phyloP scores from a whole-genome alignment of 1,140 invertebrate species.

The Glomeris maerens region DNA sequence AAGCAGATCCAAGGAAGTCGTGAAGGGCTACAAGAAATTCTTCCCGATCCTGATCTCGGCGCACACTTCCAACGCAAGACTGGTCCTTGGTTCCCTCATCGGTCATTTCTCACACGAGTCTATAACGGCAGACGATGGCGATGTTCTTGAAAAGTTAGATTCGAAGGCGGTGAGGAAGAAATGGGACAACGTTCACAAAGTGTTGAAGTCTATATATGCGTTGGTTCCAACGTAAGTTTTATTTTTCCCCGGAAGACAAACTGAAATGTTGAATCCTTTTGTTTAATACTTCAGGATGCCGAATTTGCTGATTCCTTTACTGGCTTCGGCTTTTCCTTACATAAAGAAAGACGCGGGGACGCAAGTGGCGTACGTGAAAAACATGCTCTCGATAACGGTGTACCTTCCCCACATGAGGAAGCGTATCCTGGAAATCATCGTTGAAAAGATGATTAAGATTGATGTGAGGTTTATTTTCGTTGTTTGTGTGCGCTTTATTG shows the following conservation, averaged over 20 bases:
- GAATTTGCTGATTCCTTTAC: conserved; percentile 34
- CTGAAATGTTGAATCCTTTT: conserved; percentile 13
- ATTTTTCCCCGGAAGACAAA: not conserved
- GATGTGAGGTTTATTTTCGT: conserved; percentile 38
- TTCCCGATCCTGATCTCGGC: not conserved
- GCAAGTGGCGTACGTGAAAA: conserved; percentile 45
- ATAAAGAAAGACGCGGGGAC: conserved; percentile 37
- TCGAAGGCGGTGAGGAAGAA: conserved; percentile 30
- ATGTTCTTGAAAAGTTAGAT: conserved; percentile 16
- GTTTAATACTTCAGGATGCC: conserved; percentile 34
- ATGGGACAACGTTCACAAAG: conserved; percentile 40
- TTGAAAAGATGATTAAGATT: conserved; percentile 49
- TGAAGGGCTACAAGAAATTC: not conserved
- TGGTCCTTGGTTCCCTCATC: not conserved
- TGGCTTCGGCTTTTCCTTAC: conserved; percentile 48
- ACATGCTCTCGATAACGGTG: conserved; percentile 44
- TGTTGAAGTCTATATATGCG: conserved; percentile 38
- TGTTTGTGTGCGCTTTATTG: conserved; percentile 14
- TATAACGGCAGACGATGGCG: not conserved
- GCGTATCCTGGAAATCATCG: conserved; percentile 46
- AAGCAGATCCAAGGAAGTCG: not conserved
- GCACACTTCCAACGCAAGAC: not conserved
- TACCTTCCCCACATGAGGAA: conserved; percentile 45
- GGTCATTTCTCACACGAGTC: not conserved
- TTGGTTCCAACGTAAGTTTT: conserved; percentile 46